phyloP scores from a whole-genome alignment of 1,140 invertebrate genomes.

The Neodiprion lecontei region DNA sequence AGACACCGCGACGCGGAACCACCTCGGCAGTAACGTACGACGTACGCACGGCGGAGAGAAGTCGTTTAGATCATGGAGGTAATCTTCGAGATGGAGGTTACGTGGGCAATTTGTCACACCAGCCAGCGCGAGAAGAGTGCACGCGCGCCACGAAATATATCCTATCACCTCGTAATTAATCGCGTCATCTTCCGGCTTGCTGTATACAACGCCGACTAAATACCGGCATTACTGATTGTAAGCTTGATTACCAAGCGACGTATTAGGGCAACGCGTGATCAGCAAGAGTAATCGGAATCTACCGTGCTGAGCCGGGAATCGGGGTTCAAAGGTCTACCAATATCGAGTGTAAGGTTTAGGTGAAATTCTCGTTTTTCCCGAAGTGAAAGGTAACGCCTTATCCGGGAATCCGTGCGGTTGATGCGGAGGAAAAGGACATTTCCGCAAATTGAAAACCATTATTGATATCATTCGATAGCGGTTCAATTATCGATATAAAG shows the following conservation, averaged over 20 bases:
- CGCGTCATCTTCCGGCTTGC: neutral
- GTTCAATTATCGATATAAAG: slow-evolving; percentile 10
- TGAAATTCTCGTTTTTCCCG: too few species aligned
- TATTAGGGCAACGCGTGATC: too few species aligned
- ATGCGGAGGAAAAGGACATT: neutral
- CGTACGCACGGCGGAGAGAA: neutral
- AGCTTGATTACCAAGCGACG: too few species aligned
- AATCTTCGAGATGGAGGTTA: neutral
- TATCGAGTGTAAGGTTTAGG: too few species aligned
- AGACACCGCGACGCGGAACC: neutral
- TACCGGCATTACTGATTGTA: too few species aligned
- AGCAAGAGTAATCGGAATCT: too few species aligned
- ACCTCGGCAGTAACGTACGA: neutral
- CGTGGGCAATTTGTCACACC: neutral
- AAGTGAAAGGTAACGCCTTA: too few species aligned
- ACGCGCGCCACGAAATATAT: neutral
- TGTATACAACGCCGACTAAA: neutral
- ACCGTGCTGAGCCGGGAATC: too few species aligned
- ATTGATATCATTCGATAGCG: slow-evolving; percentile 10
- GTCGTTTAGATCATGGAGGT: slow-evolving; percentile 2
- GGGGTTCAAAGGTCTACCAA: too few species aligned
- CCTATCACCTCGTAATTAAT: neutral
- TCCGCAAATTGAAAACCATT: slow-evolving; percentile 5
- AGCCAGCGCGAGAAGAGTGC: neutral
- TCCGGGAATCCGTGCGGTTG: too few species aligned